Percentiles rank a stretch among this genome's conserved stretches.
Evolutionary conservation across 2,113 vertebrate species (phyloP).

Genomic region (pig (Sus scrofa)): T2T-Sscrofa CM000824.6:187695001-187695500

Average conservation of each 20-base stretch:
- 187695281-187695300: slow-evolving; percentile 37
- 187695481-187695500: slow-evolving; percentile 8
- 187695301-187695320: slow-evolving; percentile 26
- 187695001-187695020: not conserved
- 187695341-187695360: slow-evolving; percentile 30
- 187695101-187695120: slow-evolving; percentile 44
- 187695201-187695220: slow-evolving; percentile 54
- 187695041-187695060: not conserved
- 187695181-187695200: not conserved
- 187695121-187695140: slow-evolving; percentile 1
- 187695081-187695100: not conserved
- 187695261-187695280: not conserved
- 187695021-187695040: not conserved
- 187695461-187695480: not conserved
- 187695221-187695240: not conserved
- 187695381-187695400: not conserved
- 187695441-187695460: slow-evolving; percentile 47
- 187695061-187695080: not conserved
- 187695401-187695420: not conserved
- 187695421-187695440: not conserved
- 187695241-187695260: not conserved
- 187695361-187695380: not conserved
- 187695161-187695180: slow-evolving; percentile 9
- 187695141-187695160: slow-evolving; percentile 26
- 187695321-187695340: not conserved